Conservation (phyloP, 2,797 vertebrate species). For the Eremophila alpestris region DNA sequence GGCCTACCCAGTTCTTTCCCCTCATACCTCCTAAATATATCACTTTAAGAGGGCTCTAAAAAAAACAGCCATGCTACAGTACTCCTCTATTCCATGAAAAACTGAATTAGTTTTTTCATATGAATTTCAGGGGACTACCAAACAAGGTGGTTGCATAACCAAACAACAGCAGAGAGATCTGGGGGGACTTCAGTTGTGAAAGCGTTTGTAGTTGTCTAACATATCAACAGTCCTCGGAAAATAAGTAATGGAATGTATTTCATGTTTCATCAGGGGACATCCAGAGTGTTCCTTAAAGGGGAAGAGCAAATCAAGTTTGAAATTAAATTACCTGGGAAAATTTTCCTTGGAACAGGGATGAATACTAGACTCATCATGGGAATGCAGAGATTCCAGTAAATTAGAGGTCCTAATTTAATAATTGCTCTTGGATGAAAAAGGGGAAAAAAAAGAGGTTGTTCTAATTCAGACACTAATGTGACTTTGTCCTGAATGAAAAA, state of each 20-base stretch:
- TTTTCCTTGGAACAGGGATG: neutral
- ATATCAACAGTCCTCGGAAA: neutral
- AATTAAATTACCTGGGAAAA: neutral
- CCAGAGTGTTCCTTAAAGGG: neutral
- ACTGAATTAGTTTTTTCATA: neutral
- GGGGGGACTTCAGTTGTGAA: neutral
- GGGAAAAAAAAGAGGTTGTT: neutral
- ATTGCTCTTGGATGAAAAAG: neutral
- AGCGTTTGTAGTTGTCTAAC: neutral
- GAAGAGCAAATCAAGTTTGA: neutral
- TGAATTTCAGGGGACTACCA: neutral
- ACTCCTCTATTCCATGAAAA: conserved; percentile 2
- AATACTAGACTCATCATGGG: neutral
- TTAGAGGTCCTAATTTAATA: neutral
- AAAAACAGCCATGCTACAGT: neutral
- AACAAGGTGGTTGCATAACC: neutral
- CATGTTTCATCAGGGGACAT: neutral
- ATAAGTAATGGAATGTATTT: neutral
- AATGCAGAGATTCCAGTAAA: neutral
- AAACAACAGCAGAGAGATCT: neutral
- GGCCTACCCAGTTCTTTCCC: conserved; percentile 73
- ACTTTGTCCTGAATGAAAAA: neutral
- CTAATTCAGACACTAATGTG: neutral
- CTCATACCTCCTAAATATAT: conserved; percentile 78
- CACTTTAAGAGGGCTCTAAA: conserved; percentile 62